Evolutionary conservation across 1,140 invertebrate genomes (phyloP), one percentile per base, ranked within the genome.

Genomic region (Nixonia krombeini): DNA sequence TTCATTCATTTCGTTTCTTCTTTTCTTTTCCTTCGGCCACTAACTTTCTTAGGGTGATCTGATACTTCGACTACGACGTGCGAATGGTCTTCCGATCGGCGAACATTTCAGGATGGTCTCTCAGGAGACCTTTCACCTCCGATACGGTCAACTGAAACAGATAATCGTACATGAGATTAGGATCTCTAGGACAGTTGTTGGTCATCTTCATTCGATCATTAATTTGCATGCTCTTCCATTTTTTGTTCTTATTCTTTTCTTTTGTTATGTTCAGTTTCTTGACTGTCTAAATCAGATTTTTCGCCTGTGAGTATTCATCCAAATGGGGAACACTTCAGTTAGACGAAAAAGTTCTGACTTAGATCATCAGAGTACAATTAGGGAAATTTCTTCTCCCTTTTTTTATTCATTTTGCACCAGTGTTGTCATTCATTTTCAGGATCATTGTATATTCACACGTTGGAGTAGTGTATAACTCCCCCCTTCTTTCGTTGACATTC

Each of bases 31-130:
- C 74, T 76, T 79, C 80, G 86, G 80, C 85, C 86, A 81, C 82
- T 85, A 78, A 84, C 85, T 82, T 52, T 83, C 80, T 80, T 81
- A 80, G 81, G 77, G 66, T 55, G 74, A 74, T 56, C 64, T 21
- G 21, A 21, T 21, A 21, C 15, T 15, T 37, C 35, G 12, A 37
- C 2, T 21, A 21, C 21, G 21, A 59, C 25, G 46, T 53, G 2
- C 57, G n/a, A n/a, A n/a, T n/a, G n/a, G n/a, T n/a, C n/a, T n/a
- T n/a, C n/a, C n/a, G n/a, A n/a, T n/a, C n/a, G n/a, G n/a, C 21
- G 13, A 1, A 1, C 12, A 46, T 55, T 5, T 17, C 28, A 12
- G 1, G 7, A 15, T 15, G 13, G 2, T 44, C 6, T 18, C 31
- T n/a, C n/a, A n/a, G n/a, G 23, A 38, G 45, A 52, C n/a, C 37